Base-by-base conservation (phyloP, 2,888 invertebrate species). In the Apoda limacodes region DNA sequence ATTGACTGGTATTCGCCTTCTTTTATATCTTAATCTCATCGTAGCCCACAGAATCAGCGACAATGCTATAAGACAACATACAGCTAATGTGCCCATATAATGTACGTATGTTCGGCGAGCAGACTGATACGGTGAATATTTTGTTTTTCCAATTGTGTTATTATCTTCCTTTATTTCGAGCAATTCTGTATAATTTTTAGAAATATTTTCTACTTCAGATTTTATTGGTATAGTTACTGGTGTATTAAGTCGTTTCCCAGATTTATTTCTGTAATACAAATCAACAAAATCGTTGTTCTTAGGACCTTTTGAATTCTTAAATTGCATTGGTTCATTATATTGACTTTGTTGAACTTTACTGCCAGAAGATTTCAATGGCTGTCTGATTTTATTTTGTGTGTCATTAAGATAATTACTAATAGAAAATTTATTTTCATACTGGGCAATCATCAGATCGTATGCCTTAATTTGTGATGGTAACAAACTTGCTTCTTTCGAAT, bases 41-140 rank as follows among this genome's bases (percentile, higher is more conserved):
- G 74, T 76, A 13, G 84, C 64, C 50, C 84, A 82, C 2, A 83
- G 80, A 21, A 82, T 81, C 34, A 84, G 68, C 9, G 83, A 82
- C 41, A 85, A 61, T 9, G 83, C 61, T 24, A 84, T 84, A 25
- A 83, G 75, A 15, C 75, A 70, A 29, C 83, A 66, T 21, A 87
- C 82, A 34, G 85, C 68, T 53, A 83, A 82, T 6, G 71, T 85
- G 31, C 80, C 87, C 58, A 83, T 82, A 48, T 74, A 82, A 46
- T 61, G 67, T 13, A 62, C 68, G 39, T 66, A 72, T 41, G 49
- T 61, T 22, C 52, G 62, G 37, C 63, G 55, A 28, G 60, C 45
- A 9, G 69, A 61, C 41, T 66, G 64, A 42, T 67, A 76, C 27
- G 68, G 66, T 12, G 74, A 72, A 45, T 61, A 72, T 47, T 72